phyloP scores from a whole-genome alignment of 2,113 vertebrate genomes.

The Probosciger aterrimus region DNA sequence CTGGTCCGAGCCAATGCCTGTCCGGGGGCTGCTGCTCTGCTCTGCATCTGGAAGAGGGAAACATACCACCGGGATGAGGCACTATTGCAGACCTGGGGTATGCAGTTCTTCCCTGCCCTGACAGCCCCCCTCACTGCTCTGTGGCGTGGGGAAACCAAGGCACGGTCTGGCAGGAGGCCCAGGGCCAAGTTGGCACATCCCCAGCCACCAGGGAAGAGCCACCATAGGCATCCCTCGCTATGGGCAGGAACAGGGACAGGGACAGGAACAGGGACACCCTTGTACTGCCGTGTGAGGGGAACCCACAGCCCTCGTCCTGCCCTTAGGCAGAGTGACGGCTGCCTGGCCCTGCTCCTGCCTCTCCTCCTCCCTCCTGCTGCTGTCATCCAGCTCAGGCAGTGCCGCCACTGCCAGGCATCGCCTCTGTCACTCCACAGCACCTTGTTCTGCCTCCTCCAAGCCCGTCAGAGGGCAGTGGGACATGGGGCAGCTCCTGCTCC shows the following conservation, averaged over 20 bases:
- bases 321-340: rapidly evolving
- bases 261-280: not conserved
- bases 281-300: rapidly evolving
- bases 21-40: conserved; percentile 87
- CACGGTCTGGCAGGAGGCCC: rapidly evolving
- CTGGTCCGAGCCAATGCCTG: conserved; percentile 88
- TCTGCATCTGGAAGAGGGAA: conserved; percentile 81
- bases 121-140: rapidly evolving
- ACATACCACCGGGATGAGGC: not conserved
- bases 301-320: rapidly evolving
- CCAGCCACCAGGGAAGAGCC: not conserved
- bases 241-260: rapidly evolving
- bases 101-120: rapidly evolving
- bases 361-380: not conserved
- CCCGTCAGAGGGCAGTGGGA: not conserved
- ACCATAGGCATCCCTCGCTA: not conserved
- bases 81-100: rapidly evolving
- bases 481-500: not conserved
- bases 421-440: not conserved
- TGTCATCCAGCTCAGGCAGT: rapidly evolving
- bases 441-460: not conserved
- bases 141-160: not conserved
- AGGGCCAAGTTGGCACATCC: rapidly evolving
- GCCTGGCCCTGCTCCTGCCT: not conserved
- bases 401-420: rapidly evolving